Evolutionary conservation across 2,888 invertebrate genomes (phyloP), one percentile per base, ranked within the genome.

Genomic region (Rhaphigaster nebulosa): DNA sequence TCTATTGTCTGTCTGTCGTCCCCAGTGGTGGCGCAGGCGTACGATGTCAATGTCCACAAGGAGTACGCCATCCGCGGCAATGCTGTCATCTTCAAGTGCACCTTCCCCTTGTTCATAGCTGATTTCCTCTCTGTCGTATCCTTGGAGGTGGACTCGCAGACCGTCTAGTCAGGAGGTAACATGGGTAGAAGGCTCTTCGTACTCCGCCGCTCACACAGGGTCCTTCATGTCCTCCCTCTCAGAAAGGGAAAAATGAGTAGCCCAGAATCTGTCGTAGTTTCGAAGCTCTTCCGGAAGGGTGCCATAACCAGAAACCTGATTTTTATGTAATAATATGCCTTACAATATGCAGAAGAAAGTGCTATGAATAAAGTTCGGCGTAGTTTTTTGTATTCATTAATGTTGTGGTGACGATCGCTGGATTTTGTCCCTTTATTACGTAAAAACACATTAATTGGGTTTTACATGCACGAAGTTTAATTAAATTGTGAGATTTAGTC

Each of bases 21-120:
- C 92, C 92, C 94, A 97, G 97, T 97, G 93, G 97, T 97, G 93
- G 95, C 96, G 91, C 97, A 97, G 94, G 95, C 95, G 93, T 97
- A 97, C 94, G 97, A 97, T 94, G 96, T 96, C 80, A 97, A 97
- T 93, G 97, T 97, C 91, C 97, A 97, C 94, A 97, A 98, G 94
- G 98, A 98, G 94, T 97, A 98, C 94, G 97, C 97, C 92, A 98
- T 98, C 93, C 96, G 97, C 92, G 98, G 98, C 93, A 98, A 98
- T 94, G 96, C 97, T 93, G 98, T 97, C 92, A 96, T 98, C 92
- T 95, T 98, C 93, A 98, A 98, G 94, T 98, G 98, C 94, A 97
- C 97, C 93, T 97, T 98, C 93, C 98, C 98, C 88, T 97, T 97
- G 92, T 98, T 98, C 94, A 98, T 98, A 92, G 97, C 97, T 92